Evolutionary conservation across 2,888 invertebrate species (phyloP).

Genomic region (Cremastobaeus sp.): DNA sequence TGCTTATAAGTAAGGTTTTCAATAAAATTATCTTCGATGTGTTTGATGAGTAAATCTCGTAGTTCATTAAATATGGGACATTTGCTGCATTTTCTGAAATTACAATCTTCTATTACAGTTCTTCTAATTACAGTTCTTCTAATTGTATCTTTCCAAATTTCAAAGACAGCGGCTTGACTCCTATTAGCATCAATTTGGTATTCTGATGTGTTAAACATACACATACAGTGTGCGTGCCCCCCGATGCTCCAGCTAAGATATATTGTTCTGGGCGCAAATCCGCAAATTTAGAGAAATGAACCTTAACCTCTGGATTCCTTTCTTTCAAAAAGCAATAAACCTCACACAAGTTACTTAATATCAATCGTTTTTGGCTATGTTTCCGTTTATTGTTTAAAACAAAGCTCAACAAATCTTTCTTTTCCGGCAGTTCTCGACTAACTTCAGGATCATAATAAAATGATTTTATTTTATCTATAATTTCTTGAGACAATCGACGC

Average conservation of each 20-base stretch:
- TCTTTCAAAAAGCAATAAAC: constrained; percentile 25
- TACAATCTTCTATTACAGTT: constrained; percentile 26
- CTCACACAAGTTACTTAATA: constrained; percentile 23
- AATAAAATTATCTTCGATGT: constrained; percentile 15
- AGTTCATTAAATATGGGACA: constrained; percentile 19
- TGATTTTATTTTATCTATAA: not conserved
- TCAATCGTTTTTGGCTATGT: constrained; percentile 34
- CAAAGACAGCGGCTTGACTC: not conserved
- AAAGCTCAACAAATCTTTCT: not conserved
- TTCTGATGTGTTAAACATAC: constrained; percentile 53
- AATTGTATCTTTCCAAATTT: not conserved
- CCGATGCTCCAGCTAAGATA: constrained; percentile 37
- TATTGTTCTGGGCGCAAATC: constrained; percentile 29
- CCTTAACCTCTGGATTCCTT: constrained; percentile 9
- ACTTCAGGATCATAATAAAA: not conserved
- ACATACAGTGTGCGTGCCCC: constrained; percentile 52
- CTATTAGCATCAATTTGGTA: constrained; percentile 30
- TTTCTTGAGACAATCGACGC: not conserved
- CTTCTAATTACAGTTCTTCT: constrained; percentile 25
- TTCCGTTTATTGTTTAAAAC: not conserved
- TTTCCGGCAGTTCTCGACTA: not conserved
- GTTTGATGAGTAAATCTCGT: constrained; percentile 6
- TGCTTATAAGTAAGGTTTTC: constrained; percentile 4
- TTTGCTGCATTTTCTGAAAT: constrained; percentile 22
- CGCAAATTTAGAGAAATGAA: constrained; percentile 35